These are phyloP conservation scores for Dimorphilus gyrociliatus DNA, from an alignment of 2,888 invertebrate species.

Conservation along the genomic window DNA sequence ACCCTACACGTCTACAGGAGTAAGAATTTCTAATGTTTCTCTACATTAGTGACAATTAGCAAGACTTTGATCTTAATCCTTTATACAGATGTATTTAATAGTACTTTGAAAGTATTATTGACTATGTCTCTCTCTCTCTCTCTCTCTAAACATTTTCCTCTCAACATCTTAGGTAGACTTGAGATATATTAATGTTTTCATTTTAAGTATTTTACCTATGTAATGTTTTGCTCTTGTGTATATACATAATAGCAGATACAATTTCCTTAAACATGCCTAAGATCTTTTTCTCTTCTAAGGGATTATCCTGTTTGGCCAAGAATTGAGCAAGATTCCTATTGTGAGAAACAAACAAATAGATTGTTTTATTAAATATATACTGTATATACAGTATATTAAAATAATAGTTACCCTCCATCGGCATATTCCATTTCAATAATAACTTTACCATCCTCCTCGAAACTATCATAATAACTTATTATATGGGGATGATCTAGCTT, in stretches of 20 bases:
- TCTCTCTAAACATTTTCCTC: too few relatives aligned
- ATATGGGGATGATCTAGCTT: constrained; percentile 57
- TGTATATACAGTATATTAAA: background rate
- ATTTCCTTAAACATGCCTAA: constrained; percentile 51
- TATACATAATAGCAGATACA: constrained; percentile 50
- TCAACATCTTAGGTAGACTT: too few relatives aligned
- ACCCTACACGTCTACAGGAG: too few relatives aligned
- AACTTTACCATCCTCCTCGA: constrained; percentile 52
- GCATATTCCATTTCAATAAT: constrained; percentile 66
- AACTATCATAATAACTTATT: constrained; percentile 55
- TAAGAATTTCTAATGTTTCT: too few relatives aligned
- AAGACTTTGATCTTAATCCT: too few relatives aligned
- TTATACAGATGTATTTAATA: too few relatives aligned
- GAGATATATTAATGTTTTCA: too few relatives aligned
- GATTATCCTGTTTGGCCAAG: constrained; percentile 42
- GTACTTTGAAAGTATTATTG: too few relatives aligned
- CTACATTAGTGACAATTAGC: too few relatives aligned
- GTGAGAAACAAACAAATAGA: too few relatives aligned
- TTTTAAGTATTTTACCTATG: constrained; percentile 40
- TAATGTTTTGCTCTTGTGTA: constrained; percentile 51
- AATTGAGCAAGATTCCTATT: constrained; percentile 48
- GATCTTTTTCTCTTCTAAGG: constrained; percentile 48
- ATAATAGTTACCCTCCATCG: constrained; percentile 46
- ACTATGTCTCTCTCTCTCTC: too few relatives aligned
- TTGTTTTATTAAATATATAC: constrained; percentile 3